A percentile compares a stretch with the other conserved stretches of the same genome.
phyloP scores from a whole-genome alignment of 2,797 vertebrate species.

The Phoeniculus purpureus region DNA sequence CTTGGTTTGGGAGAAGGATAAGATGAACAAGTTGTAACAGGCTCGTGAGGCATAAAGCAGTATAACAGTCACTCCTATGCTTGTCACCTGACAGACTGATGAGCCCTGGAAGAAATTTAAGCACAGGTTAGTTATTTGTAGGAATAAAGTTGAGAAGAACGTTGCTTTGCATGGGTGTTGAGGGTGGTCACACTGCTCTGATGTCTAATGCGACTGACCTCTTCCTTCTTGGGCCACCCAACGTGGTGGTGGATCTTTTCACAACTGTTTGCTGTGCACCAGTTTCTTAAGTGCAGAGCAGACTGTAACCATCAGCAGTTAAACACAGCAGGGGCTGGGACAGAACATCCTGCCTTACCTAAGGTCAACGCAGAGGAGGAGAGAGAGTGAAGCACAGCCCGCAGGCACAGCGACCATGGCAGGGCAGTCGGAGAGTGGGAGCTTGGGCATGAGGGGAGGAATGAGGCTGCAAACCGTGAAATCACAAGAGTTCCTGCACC shows the following conservation, averaged over 20 bases:
- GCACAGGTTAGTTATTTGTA: conserved; percentile 1
- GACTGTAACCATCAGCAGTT: neutral
- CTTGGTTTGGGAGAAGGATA: conserved; percentile 87
- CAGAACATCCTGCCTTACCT: conserved; percentile 27
- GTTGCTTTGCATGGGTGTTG: neutral
- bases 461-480: neutral
- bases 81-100: conserved; percentile 93
- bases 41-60: conserved; percentile 91
- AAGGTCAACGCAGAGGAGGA: neutral
- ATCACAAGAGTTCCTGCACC: neutral
- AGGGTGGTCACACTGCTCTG: neutral
- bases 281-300: neutral
- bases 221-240: neutral
- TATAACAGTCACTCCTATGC: conserved; percentile 89
- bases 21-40: conserved; percentile 94
- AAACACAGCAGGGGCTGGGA: neutral
- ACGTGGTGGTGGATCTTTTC: neutral
- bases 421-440: neutral
- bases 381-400: neutral
- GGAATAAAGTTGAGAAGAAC: neutral
- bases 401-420: neutral
- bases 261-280: neutral
- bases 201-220: neutral
- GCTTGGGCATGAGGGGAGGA: neutral
- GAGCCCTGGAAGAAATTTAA: conserved; percentile 85